These are phyloP conservation scores for Grapholita molesta DNA, from an alignment of 1,140 invertebrate species.

Conservation along the genomic window DNA sequence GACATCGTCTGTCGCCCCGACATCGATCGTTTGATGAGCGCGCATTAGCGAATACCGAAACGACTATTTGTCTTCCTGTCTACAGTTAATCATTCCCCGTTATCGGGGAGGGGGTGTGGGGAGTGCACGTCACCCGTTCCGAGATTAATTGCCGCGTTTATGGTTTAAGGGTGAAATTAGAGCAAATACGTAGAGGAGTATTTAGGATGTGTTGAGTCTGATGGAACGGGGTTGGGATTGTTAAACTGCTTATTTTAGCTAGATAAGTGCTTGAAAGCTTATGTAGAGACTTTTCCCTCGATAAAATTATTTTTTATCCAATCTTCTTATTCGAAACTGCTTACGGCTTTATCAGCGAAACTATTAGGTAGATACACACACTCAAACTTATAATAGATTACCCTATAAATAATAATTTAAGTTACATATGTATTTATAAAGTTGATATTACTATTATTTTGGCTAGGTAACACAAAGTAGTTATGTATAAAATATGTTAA, in stretches of 20 bases:
- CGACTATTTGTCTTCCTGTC: slow-evolving; percentile 74
- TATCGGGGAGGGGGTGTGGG: slow-evolving; percentile 39
- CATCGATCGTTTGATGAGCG: slow-evolving; percentile 60
- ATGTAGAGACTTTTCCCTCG: not conserved
- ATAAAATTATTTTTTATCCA: not conserved
- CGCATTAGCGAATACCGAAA: slow-evolving; percentile 71
- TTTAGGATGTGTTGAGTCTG: slow-evolving; percentile 9
- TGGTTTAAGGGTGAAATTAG: slow-evolving; percentile 54
- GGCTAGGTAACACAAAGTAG: no score
- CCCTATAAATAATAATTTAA: no score
- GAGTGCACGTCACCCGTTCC: slow-evolving; percentile 51
- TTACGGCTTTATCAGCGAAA: no score
- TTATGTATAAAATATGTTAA: no score
- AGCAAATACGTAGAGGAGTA: slow-evolving; percentile 26
- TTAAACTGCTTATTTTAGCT: not conserved
- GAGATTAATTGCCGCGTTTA: slow-evolving; percentile 68
- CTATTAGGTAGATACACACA: no score
- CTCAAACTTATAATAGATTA: no score
- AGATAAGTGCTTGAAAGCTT: not conserved
- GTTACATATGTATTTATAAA: no score
- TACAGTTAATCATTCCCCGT: slow-evolving; percentile 66
- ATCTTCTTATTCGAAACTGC: no score
- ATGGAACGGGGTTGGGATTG: not conserved
- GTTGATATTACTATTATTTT: no score
- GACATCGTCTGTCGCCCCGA: slow-evolving; percentile 7